Evolutionary conservation across 2,113 vertebrate species (phyloP).

Genomic region (Stictonetta naevosa): DNA sequence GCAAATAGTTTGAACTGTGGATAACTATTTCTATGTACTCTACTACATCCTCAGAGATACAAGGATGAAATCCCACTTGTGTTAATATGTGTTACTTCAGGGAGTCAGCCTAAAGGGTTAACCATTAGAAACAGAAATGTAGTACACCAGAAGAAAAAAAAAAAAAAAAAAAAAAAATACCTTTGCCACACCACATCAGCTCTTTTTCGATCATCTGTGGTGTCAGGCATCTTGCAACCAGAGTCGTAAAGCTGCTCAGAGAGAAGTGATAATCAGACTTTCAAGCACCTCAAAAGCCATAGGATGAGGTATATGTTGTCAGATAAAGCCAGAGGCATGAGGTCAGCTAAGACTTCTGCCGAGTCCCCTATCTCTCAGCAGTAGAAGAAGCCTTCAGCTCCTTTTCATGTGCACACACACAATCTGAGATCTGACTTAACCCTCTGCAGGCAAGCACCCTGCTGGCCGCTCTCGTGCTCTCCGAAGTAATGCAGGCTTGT

Average conservation of each 20-base stretch:
- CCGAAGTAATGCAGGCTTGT: background rate
- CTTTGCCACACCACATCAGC: background rate
- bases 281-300: rapidly evolving
- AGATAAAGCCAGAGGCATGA: background rate
- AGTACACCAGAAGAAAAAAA: background rate
- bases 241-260: background rate
- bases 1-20: background rate
- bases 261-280: background rate
- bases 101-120: background rate
- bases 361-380: background rate
- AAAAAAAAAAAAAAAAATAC: too few relatives aligned
- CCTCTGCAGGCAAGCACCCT: background rate
- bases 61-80: background rate
- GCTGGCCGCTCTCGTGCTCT: background rate
- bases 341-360: background rate
- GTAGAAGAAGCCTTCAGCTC: background rate
- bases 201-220: background rate
- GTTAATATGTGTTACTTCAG: background rate
- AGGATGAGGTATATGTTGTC: background rate
- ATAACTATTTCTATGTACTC: background rate
- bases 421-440: background rate
- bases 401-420: background rate
- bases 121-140: background rate
- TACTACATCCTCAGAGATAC: background rate
- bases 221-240: background rate